Conservation (phyloP, 1,140 invertebrate species). For the Leptoteleia sp. region DNA sequence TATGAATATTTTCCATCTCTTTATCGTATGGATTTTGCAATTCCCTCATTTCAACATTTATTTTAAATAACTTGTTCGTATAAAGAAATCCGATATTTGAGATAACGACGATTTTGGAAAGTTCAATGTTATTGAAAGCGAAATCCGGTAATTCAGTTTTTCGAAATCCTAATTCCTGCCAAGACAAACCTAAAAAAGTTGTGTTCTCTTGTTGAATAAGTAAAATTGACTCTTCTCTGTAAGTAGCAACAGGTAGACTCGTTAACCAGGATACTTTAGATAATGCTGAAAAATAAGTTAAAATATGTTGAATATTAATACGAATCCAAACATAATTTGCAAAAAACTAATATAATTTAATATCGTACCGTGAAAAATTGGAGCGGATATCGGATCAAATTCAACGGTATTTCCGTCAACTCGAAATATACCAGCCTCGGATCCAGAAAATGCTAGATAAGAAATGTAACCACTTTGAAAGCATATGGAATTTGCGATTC, state of each 20-base stretch:
- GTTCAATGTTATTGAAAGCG: conserved; percentile 60
- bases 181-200: conserved; percentile 63
- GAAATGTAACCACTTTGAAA: conserved; percentile 71
- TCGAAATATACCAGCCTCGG: conserved; percentile 60
- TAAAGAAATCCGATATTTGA: conserved; percentile 71
- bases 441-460: conserved; percentile 69
- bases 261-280: conserved; percentile 66
- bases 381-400: conserved; percentile 48
- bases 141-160: conserved; percentile 50
- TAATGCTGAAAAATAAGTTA: conserved; percentile 64
- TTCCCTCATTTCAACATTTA: conserved; percentile 57
- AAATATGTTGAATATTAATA: no score
- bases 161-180: conserved; percentile 67
- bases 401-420: conserved; percentile 56
- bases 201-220: conserved; percentile 70
- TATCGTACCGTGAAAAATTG: conserved; percentile 11
- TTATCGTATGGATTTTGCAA: conserved; percentile 32
- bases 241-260: conserved; percentile 68
- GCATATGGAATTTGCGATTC: conserved; percentile 66
- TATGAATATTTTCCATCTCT: conserved; percentile 57
- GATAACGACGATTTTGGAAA: conserved; percentile 65
- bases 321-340: no score
- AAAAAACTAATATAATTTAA: background rate
- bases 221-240: conserved; percentile 73
- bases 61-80: conserved; percentile 61